A percentile compares a stretch with the other conserved stretches of the same genome.
Conservation (phyloP, 2,797 vertebrate genomes). For the Paramormyrops hopkinsi region DNA sequence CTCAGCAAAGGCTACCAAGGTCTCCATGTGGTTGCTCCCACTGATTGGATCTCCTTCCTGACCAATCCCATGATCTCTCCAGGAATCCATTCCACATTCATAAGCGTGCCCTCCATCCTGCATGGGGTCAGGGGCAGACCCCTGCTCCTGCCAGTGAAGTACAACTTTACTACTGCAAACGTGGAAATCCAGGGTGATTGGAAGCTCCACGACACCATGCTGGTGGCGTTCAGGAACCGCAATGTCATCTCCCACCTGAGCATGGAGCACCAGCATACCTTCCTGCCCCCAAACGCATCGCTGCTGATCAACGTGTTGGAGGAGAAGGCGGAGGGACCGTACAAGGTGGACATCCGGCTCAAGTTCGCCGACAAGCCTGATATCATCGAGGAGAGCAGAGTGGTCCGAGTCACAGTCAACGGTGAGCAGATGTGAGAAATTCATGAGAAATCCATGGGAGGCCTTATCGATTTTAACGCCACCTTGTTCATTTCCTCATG, state of each 20-base stretch:
- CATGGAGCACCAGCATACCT: conserved; percentile 65
- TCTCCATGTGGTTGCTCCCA: background rate
- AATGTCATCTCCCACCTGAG: conserved; percentile 57
- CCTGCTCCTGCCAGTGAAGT: conserved; percentile 70
- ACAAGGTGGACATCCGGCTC: conserved; percentile 78
- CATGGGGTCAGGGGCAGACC: conserved; percentile 68
- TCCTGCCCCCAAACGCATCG: conserved; percentile 70
- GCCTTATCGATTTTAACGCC: background rate
- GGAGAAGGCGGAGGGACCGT: conserved; percentile 73
- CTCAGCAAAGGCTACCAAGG: background rate
- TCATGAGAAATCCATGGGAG: background rate
- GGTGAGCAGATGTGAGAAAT: conserved; percentile 63
- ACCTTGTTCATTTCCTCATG: background rate
- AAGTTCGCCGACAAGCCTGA: conserved; percentile 40
- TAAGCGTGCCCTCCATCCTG: conserved; percentile 55
- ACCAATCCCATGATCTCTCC: background rate
- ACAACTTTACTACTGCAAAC: conserved; percentile 59
- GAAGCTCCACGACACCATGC: conserved; percentile 67
- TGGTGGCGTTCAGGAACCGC: conserved; percentile 72
- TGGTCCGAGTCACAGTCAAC: conserved; percentile 77
- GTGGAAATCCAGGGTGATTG: conserved; percentile 82
- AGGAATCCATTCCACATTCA: conserved; percentile 56
- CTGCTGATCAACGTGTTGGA: conserved; percentile 67
- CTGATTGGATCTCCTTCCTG: background rate
- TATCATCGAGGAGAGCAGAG: conserved; percentile 60